Base-by-base conservation (phyloP, 2,888 invertebrate genomes). In the Amiota minor region DNA sequence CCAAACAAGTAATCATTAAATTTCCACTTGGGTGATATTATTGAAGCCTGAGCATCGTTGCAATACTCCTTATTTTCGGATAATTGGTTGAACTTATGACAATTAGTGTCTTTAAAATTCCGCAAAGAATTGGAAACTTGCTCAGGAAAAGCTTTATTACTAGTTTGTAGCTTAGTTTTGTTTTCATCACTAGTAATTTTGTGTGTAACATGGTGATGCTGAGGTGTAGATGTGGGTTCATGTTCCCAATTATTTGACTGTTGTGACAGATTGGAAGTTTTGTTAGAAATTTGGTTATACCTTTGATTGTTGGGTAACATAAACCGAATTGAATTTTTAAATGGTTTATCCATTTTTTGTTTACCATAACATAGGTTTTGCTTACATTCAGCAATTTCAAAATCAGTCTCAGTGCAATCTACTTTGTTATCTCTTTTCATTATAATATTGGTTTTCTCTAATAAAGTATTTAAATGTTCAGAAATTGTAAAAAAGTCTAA, bases 381-480 rank as follows among this genome's bases (percentile, higher is more conserved):
- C 23, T 2, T 3, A 23, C 23, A 23, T 23, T 23, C 23, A 23
- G 35, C 14, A 14, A 64, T 72, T 74, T n/a, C 53, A 75, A 72
- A 68, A 59, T 18, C 73, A 69, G 71, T 1, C 74, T 62, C 45
- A 72, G 74, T 8, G 73, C 23, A 1, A 72, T 86, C 77, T 62
- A 84, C 80, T 8, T 83, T 81, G 47, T 84, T 87, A 16, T 89
- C 88, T 73, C 87, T 80, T 80, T 89, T 87, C 70, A 89, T 82
- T n/a, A 89, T 87, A 70, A 88, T 80, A 47, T 86, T 88, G 3
- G 89, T 89, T 78, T 89, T 89, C 49, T 85, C 83, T 2, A 89
- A 71, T 16, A 89, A 76, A 53, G 88, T 86, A 10, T 88, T 88
- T 18, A 89, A 73, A 12, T 89, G 79, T 69, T 88, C 85, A 0